Evolutionary conservation across 1,140 invertebrate species (phyloP), one percentile per base, ranked within the genome.

Genomic region (Odontomachus brunneus): DNA sequence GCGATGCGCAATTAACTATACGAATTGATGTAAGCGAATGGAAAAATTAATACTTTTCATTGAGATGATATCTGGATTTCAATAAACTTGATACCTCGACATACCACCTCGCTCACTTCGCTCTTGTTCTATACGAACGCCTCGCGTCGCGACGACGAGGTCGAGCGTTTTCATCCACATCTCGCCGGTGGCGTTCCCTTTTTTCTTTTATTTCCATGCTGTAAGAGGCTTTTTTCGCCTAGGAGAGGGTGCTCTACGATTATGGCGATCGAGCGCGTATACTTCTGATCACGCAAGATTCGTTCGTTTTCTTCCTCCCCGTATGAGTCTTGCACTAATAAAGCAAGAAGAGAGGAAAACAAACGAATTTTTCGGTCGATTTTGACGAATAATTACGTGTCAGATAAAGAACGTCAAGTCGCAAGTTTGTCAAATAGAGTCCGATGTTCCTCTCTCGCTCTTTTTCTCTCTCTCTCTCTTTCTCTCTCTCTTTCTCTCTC

Each of bases 31-130:
- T 93, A 92, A 92, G 88, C 90, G 89, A 92, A 91, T 91, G 87
- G 75, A 91, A 91, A 80, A 80, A 92, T 90, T 84, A 90, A 90
- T 92, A 91, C 85, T 88, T 92, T 92, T 92, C 89, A 90, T 91
- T 90, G 90, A 92, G 88, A 90, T 84, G 86, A 89, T 92, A 90
- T 91, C 92, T 92, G 89, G 85, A 92, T 92, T 92, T 92, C 90
- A 93, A 93, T 93, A 93, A 92, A 93, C 91, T 93, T 92, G 91
- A 91, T 93, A 92, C 90, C 89, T 91, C 90, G 89, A 92, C 38
- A 33, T 5, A 44, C 38, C 38, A 44, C 38, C 38, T 44, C 38
- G 38, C 38, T 44, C 38, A 44, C 38, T 44, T 44, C 38, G 38
- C 38, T 44, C 38, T 44, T 44, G 38, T 44, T 44, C 9, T 44